Evolutionary conservation across 2,797 vertebrate genomes (phyloP), one percentile per base, ranked within the genome.

Genomic region (Cichlasoma orientale): DNA sequence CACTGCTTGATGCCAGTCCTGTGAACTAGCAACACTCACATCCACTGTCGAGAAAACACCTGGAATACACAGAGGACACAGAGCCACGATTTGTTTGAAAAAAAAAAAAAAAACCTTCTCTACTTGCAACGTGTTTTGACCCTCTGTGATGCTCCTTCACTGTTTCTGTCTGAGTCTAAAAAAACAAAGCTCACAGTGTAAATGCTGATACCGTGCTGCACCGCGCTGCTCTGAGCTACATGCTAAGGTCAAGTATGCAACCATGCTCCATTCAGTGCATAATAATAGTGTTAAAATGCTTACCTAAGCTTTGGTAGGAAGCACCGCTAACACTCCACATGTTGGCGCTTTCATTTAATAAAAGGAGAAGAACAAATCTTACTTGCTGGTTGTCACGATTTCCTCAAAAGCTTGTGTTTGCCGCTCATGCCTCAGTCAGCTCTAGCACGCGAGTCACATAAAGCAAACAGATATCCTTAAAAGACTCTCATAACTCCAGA

Each of bases 11-110:
- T 81, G 84, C 74, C 80, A 71, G 36, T 41, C 72, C 68, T 79
- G 75, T 84, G 71, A 90, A 85, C 80, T 36, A 61, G 25, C 59
- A 78, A 27, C 63, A 5, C 72, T 84, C 69, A 29, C 84, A 79
- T 76, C 68, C 52, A 25, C 80, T 79, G 79, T 84, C 72, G 77
- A 72, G 78, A 38, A 81, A 86, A 56, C 3, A 19, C 9, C 73
- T 66, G 38, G 44, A 82, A 86, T 69, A 84, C 86, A 82, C 78
- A 47, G 12, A 79, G 7, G 77, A 78, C 5, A 1, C 36, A 56
- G 56, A 70, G 56, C 36, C 58, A 73, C 50, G 77, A 82, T 59
- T 57, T 54, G 50, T 84, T 55, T 53, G 16, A 56, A 75, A 75
- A 78, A 78, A 66, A 3, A 27, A 56, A 18, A 31, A 7, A 14